Evolutionary conservation across 2,797 vertebrate species (phyloP).

Genomic region (Buphagus erythrorhynchus): DNA sequence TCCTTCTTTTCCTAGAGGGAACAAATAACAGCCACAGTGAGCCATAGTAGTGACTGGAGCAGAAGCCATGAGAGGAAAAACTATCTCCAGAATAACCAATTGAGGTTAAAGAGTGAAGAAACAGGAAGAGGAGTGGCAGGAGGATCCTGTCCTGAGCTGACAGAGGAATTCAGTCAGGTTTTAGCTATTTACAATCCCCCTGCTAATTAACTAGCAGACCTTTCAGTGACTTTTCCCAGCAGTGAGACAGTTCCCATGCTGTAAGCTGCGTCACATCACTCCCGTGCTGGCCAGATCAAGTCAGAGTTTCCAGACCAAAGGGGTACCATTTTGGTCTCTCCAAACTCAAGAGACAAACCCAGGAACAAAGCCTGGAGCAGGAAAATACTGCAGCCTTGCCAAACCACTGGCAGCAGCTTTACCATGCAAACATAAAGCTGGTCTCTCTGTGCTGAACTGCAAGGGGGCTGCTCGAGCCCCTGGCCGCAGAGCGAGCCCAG

Average conservation of each 20-base stretch:
- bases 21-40: neutral
- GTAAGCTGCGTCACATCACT: neutral
- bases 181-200: slow-evolving; percentile 1
- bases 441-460: neutral
- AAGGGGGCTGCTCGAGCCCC: neutral
- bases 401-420: slow-evolving; percentile 20
- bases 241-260: neutral
- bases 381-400: neutral
- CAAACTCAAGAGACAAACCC: neutral
- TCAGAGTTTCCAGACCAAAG: neutral
- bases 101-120: neutral
- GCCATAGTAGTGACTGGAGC: neutral
- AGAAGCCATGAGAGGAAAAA: neutral
- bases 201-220: slow-evolving; percentile 17
- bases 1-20: neutral
- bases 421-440: neutral
- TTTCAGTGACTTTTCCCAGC: slow-evolving; percentile 38
- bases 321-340: slow-evolving; percentile 12
- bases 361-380: neutral
- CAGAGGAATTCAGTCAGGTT: slow-evolving; percentile 46
- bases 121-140: slow-evolving; percentile 15
- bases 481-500: fast-evolving
- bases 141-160: slow-evolving; percentile 19
- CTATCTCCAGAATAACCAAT: neutral
- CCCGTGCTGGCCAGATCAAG: neutral